Evolutionary conservation across 1,140 invertebrate genomes (phyloP).

Genomic region (Trachelipus rathkii): DNA sequence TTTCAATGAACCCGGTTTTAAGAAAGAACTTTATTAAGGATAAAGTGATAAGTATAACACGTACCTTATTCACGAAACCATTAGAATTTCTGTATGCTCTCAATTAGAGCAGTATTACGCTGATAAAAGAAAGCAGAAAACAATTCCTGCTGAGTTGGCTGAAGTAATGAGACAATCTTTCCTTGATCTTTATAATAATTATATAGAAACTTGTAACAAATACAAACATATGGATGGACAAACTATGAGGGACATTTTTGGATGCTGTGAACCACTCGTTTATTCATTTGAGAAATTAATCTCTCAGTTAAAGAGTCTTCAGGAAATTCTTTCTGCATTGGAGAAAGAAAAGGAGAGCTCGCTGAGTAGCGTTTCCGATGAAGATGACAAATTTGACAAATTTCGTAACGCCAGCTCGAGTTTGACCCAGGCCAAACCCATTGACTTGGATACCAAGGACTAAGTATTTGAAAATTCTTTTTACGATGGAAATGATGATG

Average conservation of each 20-base stretch:
- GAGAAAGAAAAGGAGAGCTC: too few species aligned
- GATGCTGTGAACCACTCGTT: too few species aligned
- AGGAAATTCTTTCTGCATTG: too few species aligned
- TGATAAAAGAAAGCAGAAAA: not conserved
- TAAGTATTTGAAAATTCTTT: too few species aligned
- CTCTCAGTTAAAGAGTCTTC: too few species aligned
- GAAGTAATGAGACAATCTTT: conserved; percentile 58
- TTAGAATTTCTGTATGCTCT: not conserved
- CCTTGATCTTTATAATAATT: conserved; percentile 57
- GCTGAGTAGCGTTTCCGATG: too few species aligned
- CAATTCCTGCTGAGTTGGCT: conserved; percentile 48
- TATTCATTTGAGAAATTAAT: too few species aligned
- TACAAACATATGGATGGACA: conserved; percentile 53
- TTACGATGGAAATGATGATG: too few species aligned
- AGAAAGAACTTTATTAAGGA: conserved; percentile 54
- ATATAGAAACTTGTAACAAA: conserved; percentile 49
- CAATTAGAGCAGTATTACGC: conserved; percentile 51
- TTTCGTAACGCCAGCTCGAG: too few species aligned
- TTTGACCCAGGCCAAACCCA: too few species aligned
- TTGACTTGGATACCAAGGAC: too few species aligned
- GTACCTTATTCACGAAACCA: not conserved
- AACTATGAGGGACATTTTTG: conserved; percentile 49
- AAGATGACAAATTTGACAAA: too few species aligned
- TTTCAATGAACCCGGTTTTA: conserved; percentile 61
- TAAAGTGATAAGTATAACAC: conserved; percentile 50